A percentile compares a stretch with the other conserved stretches of the same genome.
Evolutionary conservation across 1,140 invertebrate species (phyloP).

Genomic region (Campodea augens): DNA sequence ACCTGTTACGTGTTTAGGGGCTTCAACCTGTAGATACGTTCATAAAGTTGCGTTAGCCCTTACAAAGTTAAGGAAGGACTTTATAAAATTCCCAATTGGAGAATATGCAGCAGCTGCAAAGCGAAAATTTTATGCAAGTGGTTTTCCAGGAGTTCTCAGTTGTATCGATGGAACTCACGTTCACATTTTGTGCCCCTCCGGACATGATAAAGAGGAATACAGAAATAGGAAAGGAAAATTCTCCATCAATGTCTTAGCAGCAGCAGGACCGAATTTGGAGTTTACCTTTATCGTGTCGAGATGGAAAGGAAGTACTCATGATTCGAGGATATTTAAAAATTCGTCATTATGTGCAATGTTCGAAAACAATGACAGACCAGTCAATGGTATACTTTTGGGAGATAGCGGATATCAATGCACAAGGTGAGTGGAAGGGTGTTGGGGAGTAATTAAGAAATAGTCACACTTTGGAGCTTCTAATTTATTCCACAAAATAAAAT

Average conservation of each 20-base stretch:
- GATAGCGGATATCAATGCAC: no score
- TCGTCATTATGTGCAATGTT: no score
- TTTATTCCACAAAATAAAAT: no score
- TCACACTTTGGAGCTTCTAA: no score
- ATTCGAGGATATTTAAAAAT: constrained; percentile 10
- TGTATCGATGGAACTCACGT: constrained; percentile 7
- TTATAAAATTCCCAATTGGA: constrained; percentile 1
- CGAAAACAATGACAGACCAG: no score
- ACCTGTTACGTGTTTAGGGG: background rate
- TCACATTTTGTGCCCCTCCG: background rate
- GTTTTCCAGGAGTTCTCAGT: constrained; percentile 4
- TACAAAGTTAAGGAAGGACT: background rate
- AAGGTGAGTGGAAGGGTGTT: no score
- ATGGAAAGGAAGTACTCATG: constrained; percentile 12
- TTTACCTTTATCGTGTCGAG: constrained; percentile 10
- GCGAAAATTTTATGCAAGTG: background rate
- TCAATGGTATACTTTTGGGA: no score
- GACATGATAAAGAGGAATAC: constrained; percentile 8
- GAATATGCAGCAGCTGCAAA: background rate
- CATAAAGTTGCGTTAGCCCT: constrained; percentile 6
- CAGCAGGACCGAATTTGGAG: constrained; percentile 6
- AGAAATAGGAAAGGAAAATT: constrained; percentile 11
- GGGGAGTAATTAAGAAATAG: no score
- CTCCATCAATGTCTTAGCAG: constrained; percentile 12
- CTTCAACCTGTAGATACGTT: background rate